Conservation (phyloP, 2,113 vertebrate genomes). For the Silurus glanis region DNA sequence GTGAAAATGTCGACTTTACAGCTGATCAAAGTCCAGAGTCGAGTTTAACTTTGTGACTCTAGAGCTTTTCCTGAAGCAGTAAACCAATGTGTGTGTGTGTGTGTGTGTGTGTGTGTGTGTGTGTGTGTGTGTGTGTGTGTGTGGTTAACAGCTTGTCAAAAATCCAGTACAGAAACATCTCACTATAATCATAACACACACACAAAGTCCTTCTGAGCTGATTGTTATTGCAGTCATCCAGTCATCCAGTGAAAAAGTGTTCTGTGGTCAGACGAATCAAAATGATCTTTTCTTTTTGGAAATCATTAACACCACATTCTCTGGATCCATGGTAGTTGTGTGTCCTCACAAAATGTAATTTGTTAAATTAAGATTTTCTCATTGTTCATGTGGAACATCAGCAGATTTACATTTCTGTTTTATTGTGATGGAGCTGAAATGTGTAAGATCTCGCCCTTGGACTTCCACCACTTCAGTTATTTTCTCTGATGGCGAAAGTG, state of each 20-base stretch:
- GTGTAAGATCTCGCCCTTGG: neutral
- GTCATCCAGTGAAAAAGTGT: too few species aligned
- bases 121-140: neutral
- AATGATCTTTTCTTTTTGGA: too few species aligned
- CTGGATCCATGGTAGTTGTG: neutral
- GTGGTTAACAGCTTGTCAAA: neutral
- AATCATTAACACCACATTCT: too few species aligned
- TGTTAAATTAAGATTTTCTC: too few species aligned
- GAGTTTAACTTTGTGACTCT: neutral
- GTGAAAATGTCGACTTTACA: neutral
- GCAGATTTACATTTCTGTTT: neutral
- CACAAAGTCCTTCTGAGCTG: neutral
- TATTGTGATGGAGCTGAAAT: neutral
- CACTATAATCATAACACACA: neutral
- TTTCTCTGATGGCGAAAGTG: neutral
- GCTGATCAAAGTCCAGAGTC: neutral
- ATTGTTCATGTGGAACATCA: neutral
- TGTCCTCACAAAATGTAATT: neutral
- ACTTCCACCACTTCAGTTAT: neutral
- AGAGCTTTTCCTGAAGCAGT: neutral
- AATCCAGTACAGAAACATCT: neutral
- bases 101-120: too few species aligned
- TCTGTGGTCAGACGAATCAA: too few species aligned
- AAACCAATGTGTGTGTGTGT: neutral
- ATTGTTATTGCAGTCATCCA: neutral